phyloP scores from a whole-genome alignment of 2,797 vertebrate genomes.

The Echeneis naucrates region DNA sequence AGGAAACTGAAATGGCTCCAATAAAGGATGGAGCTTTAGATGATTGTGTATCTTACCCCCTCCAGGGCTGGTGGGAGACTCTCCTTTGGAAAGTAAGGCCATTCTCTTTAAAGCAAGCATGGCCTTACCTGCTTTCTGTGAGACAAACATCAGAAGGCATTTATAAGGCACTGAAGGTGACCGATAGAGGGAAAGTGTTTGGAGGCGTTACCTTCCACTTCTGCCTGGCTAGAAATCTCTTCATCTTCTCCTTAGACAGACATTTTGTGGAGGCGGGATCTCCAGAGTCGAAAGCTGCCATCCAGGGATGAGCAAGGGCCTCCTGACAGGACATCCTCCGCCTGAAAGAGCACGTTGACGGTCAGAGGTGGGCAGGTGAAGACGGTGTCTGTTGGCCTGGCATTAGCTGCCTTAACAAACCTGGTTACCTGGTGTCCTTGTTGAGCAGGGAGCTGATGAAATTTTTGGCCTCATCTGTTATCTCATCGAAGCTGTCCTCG shows the following conservation, averaged over 20 bases:
- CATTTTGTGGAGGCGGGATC: constrained; percentile 70
- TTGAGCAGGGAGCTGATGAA: constrained; percentile 89
- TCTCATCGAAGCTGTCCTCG: constrained; percentile 88
- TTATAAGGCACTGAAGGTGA: not conserved
- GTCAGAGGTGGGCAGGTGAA: not conserved
- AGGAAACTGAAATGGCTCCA: not conserved
- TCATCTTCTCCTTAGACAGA: constrained; percentile 90
- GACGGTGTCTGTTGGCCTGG: not conserved
- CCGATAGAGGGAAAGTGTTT: not conserved
- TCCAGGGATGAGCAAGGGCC: constrained; percentile 89
- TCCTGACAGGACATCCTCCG: constrained; percentile 80
- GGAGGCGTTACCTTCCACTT: constrained; percentile 89
- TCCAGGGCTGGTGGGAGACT: constrained; percentile 66
- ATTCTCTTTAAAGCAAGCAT: constrained; percentile 90
- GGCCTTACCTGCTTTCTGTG: constrained; percentile 88
- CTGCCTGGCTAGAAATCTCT: constrained; percentile 86
- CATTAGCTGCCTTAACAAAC: not conserved
- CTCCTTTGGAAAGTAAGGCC: constrained; percentile 83
- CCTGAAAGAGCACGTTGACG: constrained; percentile 67
- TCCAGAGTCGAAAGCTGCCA: constrained; percentile 75
- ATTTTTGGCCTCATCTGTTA: constrained; percentile 87
- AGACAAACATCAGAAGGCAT: not conserved
- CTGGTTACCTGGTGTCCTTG: constrained; percentile 87
- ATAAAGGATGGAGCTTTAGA: not conserved
- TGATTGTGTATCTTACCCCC: constrained; percentile 70